These are phyloP conservation scores for Gobius niger DNA, from an alignment of 2,113 vertebrate genomes.

Conservation along the genomic window DNA sequence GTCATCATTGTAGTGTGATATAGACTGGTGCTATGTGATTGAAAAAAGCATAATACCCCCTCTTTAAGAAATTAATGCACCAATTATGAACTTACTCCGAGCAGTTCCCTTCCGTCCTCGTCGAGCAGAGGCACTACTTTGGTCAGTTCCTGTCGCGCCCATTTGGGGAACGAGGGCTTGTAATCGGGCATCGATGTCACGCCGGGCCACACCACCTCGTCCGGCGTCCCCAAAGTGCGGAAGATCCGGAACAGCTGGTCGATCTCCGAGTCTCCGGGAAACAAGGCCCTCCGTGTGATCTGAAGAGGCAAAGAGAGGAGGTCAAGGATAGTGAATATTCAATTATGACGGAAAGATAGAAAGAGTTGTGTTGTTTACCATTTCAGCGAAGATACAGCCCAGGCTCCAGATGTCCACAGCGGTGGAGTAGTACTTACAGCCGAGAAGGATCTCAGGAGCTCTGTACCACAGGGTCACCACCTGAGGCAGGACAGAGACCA, in stretches of 20 bases:
- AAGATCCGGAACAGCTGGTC: conserved; percentile 95
- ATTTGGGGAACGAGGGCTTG: conserved; percentile 93
- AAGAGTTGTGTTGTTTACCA: conserved; percentile 75
- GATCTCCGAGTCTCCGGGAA: conserved; percentile 94
- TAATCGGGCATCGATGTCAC: conserved; percentile 95
- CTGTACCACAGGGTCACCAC: conserved; percentile 96
- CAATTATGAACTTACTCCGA: conserved; percentile 78
- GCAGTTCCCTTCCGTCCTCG: conserved; percentile 87
- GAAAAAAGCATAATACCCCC: too few species aligned
- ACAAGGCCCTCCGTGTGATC: conserved; percentile 88
- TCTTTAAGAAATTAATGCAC: too few species aligned
- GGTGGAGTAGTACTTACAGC: conserved; percentile 96
- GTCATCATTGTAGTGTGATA: too few species aligned
- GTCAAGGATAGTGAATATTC: background rate
- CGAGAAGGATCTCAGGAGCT: conserved; percentile 93
- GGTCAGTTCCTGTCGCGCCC: conserved; percentile 88
- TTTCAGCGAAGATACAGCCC: conserved; percentile 96
- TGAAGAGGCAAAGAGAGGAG: conserved; percentile 38
- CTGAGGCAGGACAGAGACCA: conserved; percentile 61
- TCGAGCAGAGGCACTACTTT: conserved; percentile 91
- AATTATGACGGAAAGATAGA: background rate
- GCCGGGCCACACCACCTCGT: conserved; percentile 88
- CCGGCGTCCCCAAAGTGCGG: conserved; percentile 91
- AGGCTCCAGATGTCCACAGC: conserved; percentile 97
- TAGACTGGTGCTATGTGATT: too few species aligned